Percentiles rank a stretch among this genome's conserved stretches.
Evolutionary conservation across 2,888 invertebrate species (phyloP).

Genomic region (Leucania comma): DNA sequence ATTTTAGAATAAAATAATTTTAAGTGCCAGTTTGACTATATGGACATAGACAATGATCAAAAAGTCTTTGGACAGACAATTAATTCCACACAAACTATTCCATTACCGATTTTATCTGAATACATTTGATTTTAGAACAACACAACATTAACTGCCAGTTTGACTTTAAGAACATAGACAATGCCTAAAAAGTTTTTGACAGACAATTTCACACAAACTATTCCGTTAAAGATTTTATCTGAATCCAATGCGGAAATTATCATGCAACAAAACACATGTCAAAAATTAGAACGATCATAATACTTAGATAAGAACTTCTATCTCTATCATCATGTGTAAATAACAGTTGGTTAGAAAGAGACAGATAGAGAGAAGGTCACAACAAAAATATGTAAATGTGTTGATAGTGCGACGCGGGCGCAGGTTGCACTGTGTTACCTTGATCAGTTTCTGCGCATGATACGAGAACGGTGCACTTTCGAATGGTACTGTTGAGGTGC

Average conservation of each 20-base stretch:
- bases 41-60: not conserved
- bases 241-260: slow-evolving; percentile 26
- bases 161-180: not conserved
- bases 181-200: not conserved
- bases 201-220: too few species aligned
- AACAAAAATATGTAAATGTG: slow-evolving; percentile 46
- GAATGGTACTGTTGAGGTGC: slow-evolving; percentile 35
- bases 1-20: not conserved
- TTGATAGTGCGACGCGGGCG: slow-evolving; percentile 44
- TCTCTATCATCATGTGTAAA: slow-evolving; percentile 19
- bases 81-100: not conserved
- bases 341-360: slow-evolving; percentile 24
- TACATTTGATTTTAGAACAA: too few species aligned
- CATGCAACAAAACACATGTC: slow-evolving; percentile 13
- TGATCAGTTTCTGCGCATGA: slow-evolving; percentile 53
- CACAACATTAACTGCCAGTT: too few species aligned
- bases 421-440: slow-evolving; percentile 71
- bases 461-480: slow-evolving; percentile 62
- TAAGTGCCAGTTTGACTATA: not conserved
- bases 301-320: slow-evolving; percentile 1
- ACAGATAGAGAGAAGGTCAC: slow-evolving; percentile 36
- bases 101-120: too few species aligned
- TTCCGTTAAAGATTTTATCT: not conserved
- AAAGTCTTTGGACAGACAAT: not conserved
- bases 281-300: slow-evolving; percentile 16